Evolutionary conservation across 2,113 vertebrate species (phyloP).

Genomic region (Mus pahari): DNA sequence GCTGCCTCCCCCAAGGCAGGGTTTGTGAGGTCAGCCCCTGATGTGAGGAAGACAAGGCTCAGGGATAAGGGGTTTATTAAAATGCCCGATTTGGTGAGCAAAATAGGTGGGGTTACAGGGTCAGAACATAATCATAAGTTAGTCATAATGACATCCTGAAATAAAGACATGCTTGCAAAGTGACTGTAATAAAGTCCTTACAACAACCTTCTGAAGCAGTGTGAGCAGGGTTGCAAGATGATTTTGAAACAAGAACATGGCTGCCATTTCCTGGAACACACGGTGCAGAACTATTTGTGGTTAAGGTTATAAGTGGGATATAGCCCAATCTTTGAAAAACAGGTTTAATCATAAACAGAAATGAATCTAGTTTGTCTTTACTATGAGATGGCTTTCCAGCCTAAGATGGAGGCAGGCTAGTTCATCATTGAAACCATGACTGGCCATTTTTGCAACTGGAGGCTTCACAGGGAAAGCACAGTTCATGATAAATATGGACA

Average conservation of each 20-base stretch:
- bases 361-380: neutral
- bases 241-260: neutral
- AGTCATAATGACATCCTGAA: neutral
- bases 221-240: neutral
- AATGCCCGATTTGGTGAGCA: neutral
- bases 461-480: neutral
- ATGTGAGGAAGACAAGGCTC: neutral
- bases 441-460: neutral
- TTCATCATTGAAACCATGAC: neutral
- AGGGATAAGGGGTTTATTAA: neutral
- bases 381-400: neutral
- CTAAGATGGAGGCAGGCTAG: neutral
- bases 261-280: neutral
- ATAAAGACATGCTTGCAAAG: neutral
- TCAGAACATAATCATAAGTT: neutral
- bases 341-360: neutral
- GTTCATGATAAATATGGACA: neutral
- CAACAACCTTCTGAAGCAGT: neutral
- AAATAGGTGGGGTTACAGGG: neutral
- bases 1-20: neutral
- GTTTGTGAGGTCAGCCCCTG: neutral
- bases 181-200: neutral
- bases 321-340: neutral
- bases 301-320: neutral
- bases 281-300: neutral